phyloP scores from a whole-genome alignment of 2,113 vertebrate species.

The Regulus satrapa region DNA sequence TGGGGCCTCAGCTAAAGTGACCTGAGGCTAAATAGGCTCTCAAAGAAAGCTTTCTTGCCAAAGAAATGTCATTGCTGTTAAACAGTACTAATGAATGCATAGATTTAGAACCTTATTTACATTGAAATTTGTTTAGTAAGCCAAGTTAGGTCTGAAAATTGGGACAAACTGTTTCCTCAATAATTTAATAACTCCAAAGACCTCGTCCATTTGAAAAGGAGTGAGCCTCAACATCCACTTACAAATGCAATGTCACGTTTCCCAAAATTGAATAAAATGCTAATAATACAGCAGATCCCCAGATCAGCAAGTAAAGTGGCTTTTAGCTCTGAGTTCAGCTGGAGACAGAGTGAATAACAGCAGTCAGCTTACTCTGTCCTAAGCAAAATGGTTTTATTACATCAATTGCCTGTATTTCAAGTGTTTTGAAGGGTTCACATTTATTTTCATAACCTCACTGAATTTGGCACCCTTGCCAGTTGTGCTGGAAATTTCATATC shows the following conservation, averaged over 20 bases:
- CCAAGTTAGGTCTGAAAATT: constrained; percentile 58
- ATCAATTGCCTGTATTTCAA: constrained; percentile 49
- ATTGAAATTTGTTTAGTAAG: constrained; percentile 72
- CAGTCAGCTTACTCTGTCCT: constrained; percentile 39
- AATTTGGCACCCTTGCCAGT: constrained; percentile 49
- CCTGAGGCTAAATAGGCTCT: constrained; percentile 48
- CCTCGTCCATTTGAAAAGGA: constrained; percentile 57
- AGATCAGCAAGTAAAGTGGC: constrained; percentile 66
- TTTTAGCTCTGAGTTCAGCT: constrained; percentile 68
- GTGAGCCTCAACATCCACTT: constrained; percentile 59
- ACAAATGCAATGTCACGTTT: constrained; percentile 68
- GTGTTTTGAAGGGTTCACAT: constrained; percentile 54
- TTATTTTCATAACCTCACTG: constrained; percentile 59
- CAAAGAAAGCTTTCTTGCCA: constrained; percentile 52
- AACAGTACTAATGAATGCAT: constrained; percentile 61
- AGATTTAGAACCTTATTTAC: constrained; percentile 67
- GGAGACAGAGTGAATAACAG: constrained; percentile 57
- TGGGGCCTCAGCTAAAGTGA: constrained; percentile 41
- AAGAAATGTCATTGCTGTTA: constrained; percentile 60
- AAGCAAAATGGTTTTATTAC: constrained; percentile 61
- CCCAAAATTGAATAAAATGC: constrained; percentile 68
- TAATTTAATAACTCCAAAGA: constrained; percentile 69
- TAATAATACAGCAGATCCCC: constrained; percentile 65
- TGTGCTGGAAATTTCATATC: constrained; percentile 22
- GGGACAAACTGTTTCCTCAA: constrained; percentile 65